These are phyloP conservation scores for Cremastinae sp. DNA, from an alignment of 2,888 invertebrate genomes.

Conservation along the genomic window DNA sequence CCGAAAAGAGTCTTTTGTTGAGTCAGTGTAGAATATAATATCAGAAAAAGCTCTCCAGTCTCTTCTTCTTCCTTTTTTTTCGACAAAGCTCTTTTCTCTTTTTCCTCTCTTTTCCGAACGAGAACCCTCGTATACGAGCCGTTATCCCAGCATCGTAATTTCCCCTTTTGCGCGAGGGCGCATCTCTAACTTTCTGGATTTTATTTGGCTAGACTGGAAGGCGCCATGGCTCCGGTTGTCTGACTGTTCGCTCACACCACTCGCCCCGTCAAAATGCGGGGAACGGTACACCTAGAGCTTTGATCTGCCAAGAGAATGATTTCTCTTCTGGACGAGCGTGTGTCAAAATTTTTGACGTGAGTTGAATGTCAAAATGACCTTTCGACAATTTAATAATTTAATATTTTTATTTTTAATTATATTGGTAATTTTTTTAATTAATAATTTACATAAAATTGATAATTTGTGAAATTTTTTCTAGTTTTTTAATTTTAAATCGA, in stretches of 20 bases:
- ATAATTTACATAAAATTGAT: too few species aligned
- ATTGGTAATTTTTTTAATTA: too few species aligned
- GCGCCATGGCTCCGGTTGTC: constrained; percentile 72
- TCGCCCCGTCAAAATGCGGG: neutral
- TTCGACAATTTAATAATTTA: neutral
- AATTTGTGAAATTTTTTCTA: too few species aligned
- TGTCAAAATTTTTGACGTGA: too few species aligned
- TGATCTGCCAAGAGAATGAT: too few species aligned
- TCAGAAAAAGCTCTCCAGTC: neutral
- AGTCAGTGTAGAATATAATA: constrained; percentile 27
- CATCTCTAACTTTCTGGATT: constrained; percentile 66
- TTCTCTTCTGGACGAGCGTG: too few species aligned
- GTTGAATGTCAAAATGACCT: neutral
- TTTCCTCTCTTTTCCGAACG: constrained; percentile 1
- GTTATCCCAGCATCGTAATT: constrained; percentile 48
- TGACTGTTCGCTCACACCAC: constrained; percentile 49
- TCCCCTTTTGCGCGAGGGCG: constrained; percentile 20
- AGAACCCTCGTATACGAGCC: neutral
- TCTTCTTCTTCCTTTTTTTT: neutral
- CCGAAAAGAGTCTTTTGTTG: constrained; percentile 25
- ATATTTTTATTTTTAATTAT: neutral
- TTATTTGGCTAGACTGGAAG: constrained; percentile 77
- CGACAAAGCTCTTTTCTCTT: neutral
- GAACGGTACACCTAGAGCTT: neutral
- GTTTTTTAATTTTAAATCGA: too few species aligned